Evolutionary conservation across 2,888 invertebrate genomes (phyloP), one percentile per base, ranked within the genome.

Genomic region (Melolontha melolontha): DNA sequence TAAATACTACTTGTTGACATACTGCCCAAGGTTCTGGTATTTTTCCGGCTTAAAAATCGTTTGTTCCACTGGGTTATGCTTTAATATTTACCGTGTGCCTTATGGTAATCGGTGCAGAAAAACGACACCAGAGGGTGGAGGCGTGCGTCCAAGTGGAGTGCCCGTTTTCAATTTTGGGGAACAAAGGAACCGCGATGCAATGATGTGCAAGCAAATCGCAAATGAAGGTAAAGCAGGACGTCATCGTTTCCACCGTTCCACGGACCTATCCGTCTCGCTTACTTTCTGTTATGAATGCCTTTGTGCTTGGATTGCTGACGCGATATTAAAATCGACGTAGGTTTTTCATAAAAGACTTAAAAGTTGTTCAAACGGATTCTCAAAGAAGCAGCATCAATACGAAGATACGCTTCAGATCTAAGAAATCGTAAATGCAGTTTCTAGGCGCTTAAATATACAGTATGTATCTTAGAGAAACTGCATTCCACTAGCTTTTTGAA

Each of bases 81-180:
- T 55, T 55, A 55, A 55, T 55, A 55, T 55, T 55, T 55, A 54
- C 17, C 41, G 22, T 41, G 51, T 51, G 29, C 51, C 55, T 55
- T 55, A 55, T 55, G 55, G 55, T 41, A 55, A 55, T 55, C 55
- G 55, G 12, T 17, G 40, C 41, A 41, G 17, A 55, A 22, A 16
- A 14, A 17, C 8, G 16, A 14, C 47, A 17, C 47, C 8, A n/a
- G 12, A 22, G 14, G 52, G 34, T 12, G 16, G 29, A 27, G 29
- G 14, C 52, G 52, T n/a, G 52, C 51, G 51, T 34, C 29, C 12
- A 29, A 39, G 8, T 29, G 39, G 6, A 10, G 14, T n/a, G 12
- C 41, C n/a, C 41, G 55, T 41, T 55, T 55, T 55, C 55, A 55
- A 55, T 55, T 55, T 55, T 41, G 41, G 11, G 55, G 55, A 55